A percentile compares a stretch with the other conserved stretches of the same genome.
phyloP scores from a whole-genome alignment of 2,797 vertebrate genomes.

The Nyctalus aviator region DNA sequence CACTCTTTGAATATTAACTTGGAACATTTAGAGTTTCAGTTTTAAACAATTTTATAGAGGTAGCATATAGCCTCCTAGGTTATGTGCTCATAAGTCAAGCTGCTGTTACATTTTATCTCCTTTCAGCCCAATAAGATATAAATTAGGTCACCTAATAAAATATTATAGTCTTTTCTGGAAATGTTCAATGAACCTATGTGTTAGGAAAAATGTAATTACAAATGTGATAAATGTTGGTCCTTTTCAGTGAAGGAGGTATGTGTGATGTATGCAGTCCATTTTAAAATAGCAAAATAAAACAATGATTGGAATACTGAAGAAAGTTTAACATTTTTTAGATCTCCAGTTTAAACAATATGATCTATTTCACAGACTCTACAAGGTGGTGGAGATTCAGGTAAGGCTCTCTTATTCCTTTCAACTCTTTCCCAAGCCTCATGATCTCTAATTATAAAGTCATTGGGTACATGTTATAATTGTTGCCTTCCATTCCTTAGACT shows the following conservation, averaged over 20 bases:
- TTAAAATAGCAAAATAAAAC: slow-evolving; percentile 15
- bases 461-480: not conserved
- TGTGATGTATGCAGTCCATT: not conserved
- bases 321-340: not conserved
- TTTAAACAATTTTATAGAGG: no score
- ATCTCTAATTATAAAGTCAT: not conserved
- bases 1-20: no score
- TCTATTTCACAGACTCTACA: not conserved
- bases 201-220: slow-evolving; percentile 3
- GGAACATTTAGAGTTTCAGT: no score
- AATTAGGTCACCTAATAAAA: not conserved
- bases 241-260: not conserved
- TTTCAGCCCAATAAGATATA: no score
- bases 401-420: not conserved
- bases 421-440: not conserved
- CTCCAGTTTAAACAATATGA: not conserved
- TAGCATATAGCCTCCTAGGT: no score
- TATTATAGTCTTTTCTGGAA: not conserved
- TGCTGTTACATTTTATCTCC: no score
- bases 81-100: no score
- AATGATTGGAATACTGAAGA: not conserved
- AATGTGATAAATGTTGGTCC: not conserved
- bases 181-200: not conserved
- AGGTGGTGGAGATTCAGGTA: not conserved
- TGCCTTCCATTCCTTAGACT: not conserved